These are phyloP conservation scores for Coelinius sp. DNA, from an alignment of 2,888 invertebrate genomes.

Conservation along the genomic window DNA sequence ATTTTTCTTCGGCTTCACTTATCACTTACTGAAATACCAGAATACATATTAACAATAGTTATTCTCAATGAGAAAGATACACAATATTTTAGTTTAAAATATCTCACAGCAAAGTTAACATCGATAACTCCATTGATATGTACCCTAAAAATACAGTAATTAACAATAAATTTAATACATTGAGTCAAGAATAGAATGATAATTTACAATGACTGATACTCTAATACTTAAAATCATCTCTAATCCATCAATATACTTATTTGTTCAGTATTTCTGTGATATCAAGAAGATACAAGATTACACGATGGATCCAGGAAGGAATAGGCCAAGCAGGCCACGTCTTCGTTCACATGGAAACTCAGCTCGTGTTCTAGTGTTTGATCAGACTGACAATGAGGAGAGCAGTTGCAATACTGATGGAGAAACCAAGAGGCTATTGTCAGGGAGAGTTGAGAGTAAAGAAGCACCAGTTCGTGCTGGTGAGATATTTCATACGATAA, in stretches of 20 bases:
- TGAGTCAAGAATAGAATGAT: no score
- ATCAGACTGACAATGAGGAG: constrained; percentile 77
- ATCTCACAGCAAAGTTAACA: background rate
- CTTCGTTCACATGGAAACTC: constrained; percentile 73
- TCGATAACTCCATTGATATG: constrained; percentile 2
- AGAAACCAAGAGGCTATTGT: constrained; percentile 22
- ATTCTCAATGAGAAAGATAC: constrained; percentile 3
- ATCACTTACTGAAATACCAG: constrained; percentile 1
- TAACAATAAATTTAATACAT: no score
- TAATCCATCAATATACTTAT: constrained; percentile 26
- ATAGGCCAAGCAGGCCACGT: constrained; percentile 67
- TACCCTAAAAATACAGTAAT: constrained; percentile 11
- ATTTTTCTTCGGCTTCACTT: background rate
- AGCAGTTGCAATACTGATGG: constrained; percentile 37
- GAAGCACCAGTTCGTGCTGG: constrained; percentile 66
- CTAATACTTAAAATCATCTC: background rate
- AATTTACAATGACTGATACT: constrained; percentile 13
- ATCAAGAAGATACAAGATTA: constrained; percentile 35
- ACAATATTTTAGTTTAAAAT: background rate
- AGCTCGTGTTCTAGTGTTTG: constrained; percentile 83
- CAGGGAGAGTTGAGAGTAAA: constrained; percentile 62
- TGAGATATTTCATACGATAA: constrained; percentile 37
- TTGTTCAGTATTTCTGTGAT: constrained; percentile 47
- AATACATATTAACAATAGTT: constrained; percentile 12
- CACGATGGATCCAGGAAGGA: constrained; percentile 65